These are phyloP conservation scores for Macrotus californicus DNA, from an alignment of 2,113 vertebrate genomes.

Conservation along the genomic window DNA sequence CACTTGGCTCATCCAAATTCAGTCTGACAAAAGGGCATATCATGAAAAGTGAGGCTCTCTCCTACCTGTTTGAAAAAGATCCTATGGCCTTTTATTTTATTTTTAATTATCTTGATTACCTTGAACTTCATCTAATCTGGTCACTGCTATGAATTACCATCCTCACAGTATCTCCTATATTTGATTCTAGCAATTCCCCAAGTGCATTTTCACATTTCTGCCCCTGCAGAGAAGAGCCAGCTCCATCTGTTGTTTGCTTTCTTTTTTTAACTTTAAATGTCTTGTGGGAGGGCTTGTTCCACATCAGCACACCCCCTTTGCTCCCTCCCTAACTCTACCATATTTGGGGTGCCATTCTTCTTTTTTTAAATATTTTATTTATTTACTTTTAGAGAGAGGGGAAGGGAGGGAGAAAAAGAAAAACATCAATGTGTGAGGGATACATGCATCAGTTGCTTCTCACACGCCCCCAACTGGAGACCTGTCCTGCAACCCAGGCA, in stretches of 20 bases:
- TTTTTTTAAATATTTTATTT: too few relatives aligned
- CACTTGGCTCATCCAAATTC: not conserved
- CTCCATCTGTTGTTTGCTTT: not conserved
- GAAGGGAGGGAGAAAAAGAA: too few relatives aligned
- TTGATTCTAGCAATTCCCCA: not conserved
- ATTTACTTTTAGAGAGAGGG: too few relatives aligned
- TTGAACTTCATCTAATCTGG: not conserved
- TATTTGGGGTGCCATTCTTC: not conserved
- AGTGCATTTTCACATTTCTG: not conserved
- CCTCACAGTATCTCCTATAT: not conserved
- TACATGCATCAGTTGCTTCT: too few relatives aligned
- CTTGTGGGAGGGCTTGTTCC: not conserved
- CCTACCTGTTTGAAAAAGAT: not conserved
- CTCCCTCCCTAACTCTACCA: too few relatives aligned
- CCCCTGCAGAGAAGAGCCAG: not conserved
- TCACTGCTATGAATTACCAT: not conserved
- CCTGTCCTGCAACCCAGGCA: too few relatives aligned
- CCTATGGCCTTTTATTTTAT: not conserved
- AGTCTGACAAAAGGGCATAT: rapidly evolving
- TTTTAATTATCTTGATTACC: not conserved
- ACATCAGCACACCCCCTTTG: too few relatives aligned
- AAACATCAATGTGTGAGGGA: too few relatives aligned
- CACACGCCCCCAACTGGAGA: too few relatives aligned
- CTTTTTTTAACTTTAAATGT: not conserved
- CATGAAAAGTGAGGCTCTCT: not conserved